Percentiles rank a stretch among this genome's conserved stretches.
phyloP scores from a whole-genome alignment of 2,797 vertebrate genomes.

The Danio jaintianensis region DNA sequence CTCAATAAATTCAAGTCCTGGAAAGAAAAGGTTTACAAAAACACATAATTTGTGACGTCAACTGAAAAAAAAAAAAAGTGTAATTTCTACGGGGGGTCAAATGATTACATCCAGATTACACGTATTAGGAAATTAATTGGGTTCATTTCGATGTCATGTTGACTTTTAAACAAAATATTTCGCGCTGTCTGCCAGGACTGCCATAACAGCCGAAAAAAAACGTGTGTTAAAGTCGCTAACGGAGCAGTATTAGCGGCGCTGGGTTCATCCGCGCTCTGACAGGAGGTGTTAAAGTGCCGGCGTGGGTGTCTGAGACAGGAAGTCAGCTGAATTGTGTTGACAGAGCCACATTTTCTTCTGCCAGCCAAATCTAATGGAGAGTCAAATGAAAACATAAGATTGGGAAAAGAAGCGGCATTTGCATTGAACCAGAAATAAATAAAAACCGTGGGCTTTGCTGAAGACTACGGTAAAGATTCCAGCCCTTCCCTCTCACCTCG shows the following conservation, averaged over 20 bases:
- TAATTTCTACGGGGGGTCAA: not conserved
- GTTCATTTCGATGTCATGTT: slow-evolving; percentile 11
- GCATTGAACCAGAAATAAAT: not conserved
- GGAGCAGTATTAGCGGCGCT: slow-evolving; percentile 33
- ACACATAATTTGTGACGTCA: not conserved
- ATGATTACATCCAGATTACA: not conserved
- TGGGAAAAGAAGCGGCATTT: not conserved
- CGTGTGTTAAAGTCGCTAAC: slow-evolving; percentile 23
- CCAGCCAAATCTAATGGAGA: slow-evolving; percentile 38
- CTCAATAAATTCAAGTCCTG: no score
- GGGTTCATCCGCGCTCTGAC: slow-evolving; percentile 15
- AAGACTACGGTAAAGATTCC: not conserved
- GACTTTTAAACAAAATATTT: slow-evolving; percentile 26
- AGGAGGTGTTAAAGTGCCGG: slow-evolving; percentile 55
- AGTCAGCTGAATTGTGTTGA: slow-evolving; percentile 56
- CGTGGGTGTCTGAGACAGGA: slow-evolving; percentile 61
- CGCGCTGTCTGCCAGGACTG: slow-evolving; percentile 27
- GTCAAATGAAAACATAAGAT: slow-evolving; percentile 30
- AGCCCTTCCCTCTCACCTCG: slow-evolving; percentile 15
- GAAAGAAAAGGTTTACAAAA: no score
- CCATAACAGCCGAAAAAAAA: slow-evolving; percentile 36
- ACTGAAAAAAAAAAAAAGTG: not conserved
- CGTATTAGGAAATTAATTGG: slow-evolving; percentile 6
- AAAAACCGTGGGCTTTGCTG: not conserved
- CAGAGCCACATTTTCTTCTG: slow-evolving; percentile 50